A percentile compares a stretch with the other conserved stretches of the same genome.
These are phyloP conservation scores for Pocillopora verrucosa DNA, from an alignment of 64 coral and sea anemone genomes.

Conservation along the genomic window DNA sequence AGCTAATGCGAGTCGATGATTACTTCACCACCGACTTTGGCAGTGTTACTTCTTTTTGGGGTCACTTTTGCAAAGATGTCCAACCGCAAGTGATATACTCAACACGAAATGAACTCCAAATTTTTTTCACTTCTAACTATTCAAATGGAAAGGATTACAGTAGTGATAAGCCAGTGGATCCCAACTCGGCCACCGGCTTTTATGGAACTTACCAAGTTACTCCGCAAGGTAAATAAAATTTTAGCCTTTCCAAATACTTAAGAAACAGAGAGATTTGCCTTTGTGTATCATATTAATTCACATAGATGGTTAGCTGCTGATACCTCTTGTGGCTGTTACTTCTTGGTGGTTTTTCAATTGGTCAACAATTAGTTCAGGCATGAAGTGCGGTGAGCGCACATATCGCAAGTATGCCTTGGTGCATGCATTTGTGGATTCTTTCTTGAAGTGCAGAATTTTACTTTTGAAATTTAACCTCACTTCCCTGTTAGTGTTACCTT, in stretches of 20 bases:
- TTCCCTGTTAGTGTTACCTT: too few species aligned
- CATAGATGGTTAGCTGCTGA: not conserved
- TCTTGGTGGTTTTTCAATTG: too few species aligned
- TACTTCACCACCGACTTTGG: not conserved
- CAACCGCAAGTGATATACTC: slow-evolving; percentile 4
- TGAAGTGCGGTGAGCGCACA: too few species aligned
- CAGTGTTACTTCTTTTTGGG: slow-evolving; percentile 22
- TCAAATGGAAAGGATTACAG: not conserved
- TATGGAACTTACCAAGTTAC: slow-evolving; percentile 15
- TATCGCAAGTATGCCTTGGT: too few species aligned
- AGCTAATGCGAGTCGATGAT: slow-evolving; percentile 28
- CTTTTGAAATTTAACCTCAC: too few species aligned
- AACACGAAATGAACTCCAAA: slow-evolving; percentile 19
- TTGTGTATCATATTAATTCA: not conserved
- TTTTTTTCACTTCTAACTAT: slow-evolving; percentile 32
- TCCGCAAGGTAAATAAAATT: slow-evolving; percentile 9
- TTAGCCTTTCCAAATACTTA: not conserved
- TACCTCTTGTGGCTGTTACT: not conserved
- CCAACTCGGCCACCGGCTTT: not conserved
- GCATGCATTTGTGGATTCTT: too few species aligned
- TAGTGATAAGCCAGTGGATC: not conserved
- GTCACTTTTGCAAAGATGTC: not conserved
- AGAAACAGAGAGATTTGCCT: too few species aligned
- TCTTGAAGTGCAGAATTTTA: too few species aligned
- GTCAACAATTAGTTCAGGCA: too few species aligned